Conservation (phyloP, 2,797 vertebrate species). For the Adrianichthys oophorus region DNA sequence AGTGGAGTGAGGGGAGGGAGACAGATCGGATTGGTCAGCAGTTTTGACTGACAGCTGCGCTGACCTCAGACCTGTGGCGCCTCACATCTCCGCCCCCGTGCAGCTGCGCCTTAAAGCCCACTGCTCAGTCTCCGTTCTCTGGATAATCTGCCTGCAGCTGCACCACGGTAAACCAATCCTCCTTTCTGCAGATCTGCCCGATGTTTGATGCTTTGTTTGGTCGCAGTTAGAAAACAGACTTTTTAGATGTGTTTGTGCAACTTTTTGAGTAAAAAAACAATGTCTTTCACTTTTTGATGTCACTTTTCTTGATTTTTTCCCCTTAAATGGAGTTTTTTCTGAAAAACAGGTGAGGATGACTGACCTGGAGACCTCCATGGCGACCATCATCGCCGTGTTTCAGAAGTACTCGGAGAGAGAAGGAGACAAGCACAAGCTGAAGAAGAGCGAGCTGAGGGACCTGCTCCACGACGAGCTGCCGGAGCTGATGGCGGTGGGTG, state of each 20-base stretch:
- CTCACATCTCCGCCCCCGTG: slow-evolving; percentile 11
- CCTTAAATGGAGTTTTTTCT: not conserved
- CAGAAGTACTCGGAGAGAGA: slow-evolving; percentile 84
- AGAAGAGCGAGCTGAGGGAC: slow-evolving; percentile 86
- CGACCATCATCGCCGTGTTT: slow-evolving; percentile 79
- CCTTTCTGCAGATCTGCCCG: no score
- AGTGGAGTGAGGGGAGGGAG: slow-evolving; percentile 64
- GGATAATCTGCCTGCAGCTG: slow-evolving; percentile 2
- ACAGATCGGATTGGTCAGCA: slow-evolving; percentile 59
- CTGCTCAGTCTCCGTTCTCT: slow-evolving; percentile 26
- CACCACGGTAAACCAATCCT: slow-evolving; percentile 30
- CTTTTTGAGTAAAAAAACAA: no score
- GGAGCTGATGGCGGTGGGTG: slow-evolving; percentile 77
- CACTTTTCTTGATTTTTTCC: not conserved
- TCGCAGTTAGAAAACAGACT: no score
- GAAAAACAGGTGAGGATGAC: slow-evolving; percentile 69
- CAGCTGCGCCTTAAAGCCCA: slow-evolving; percentile 58
- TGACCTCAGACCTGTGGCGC: slow-evolving; percentile 30
- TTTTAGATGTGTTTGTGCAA: no score
- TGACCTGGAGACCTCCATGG: slow-evolving; percentile 84
- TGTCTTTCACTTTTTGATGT: not conserved
- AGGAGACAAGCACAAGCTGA: slow-evolving; percentile 86
- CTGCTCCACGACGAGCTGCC: slow-evolving; percentile 81
- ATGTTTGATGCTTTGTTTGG: no score
- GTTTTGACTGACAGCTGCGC: slow-evolving; percentile 49